phyloP scores from a whole-genome alignment of 2,797 vertebrate species.

The Echeneis naucrates region DNA sequence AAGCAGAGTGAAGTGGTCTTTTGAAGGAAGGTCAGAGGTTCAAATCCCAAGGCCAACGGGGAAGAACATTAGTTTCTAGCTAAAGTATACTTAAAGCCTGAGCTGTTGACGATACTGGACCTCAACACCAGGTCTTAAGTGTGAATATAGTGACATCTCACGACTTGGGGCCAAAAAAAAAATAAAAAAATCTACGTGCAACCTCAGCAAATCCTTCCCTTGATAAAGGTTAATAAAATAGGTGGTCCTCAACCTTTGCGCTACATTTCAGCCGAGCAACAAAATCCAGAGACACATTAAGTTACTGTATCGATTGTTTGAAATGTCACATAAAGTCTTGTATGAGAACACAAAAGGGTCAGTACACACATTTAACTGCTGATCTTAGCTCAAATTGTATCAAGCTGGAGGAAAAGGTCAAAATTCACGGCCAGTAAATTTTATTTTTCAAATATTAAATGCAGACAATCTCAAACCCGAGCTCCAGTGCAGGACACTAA shows the following conservation, averaged over 20 bases:
- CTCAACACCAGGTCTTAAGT: constrained; percentile 31
- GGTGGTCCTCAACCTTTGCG: constrained; percentile 48
- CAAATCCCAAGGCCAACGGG: constrained; percentile 34
- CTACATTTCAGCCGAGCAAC: constrained; percentile 21
- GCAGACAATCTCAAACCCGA: background rate
- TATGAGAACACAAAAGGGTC: constrained; percentile 34
- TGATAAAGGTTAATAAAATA: constrained; percentile 69
- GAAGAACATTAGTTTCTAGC: constrained; percentile 15
- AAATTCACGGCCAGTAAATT: constrained; percentile 1
- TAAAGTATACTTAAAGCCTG: constrained; percentile 37
- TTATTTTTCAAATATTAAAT: constrained; percentile 9
- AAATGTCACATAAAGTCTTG: constrained; percentile 64
- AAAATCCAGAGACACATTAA: constrained; percentile 48
- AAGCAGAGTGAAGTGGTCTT: constrained; percentile 62
- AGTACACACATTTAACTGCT: constrained; percentile 40
- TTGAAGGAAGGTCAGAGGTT: constrained; percentile 61
- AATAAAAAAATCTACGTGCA: constrained; percentile 30
- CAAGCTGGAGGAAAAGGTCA: constrained; percentile 43
- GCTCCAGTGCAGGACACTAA: background rate
- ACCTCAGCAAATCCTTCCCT: constrained; percentile 42
- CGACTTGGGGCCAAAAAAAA: background rate
- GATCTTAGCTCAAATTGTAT: constrained; percentile 45
- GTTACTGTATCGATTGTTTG: constrained; percentile 62
- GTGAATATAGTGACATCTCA: constrained; percentile 9
- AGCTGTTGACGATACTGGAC: constrained; percentile 36